These are phyloP conservation scores for Cephonodes hylas DNA, from an alignment of 2,888 invertebrate genomes.

Conservation along the genomic window DNA sequence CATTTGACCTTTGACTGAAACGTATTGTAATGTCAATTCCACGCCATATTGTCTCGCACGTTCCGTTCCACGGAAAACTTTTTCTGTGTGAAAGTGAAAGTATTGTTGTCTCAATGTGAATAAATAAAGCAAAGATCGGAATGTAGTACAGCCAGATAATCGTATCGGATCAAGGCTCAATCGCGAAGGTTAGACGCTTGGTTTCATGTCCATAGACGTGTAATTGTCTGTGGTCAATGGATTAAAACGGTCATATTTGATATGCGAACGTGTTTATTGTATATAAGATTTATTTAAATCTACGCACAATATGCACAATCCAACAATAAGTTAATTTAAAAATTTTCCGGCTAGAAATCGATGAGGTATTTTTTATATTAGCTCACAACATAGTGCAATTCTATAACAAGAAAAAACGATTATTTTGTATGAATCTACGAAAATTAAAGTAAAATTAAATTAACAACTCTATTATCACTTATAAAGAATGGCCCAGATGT, in stretches of 20 bases:
- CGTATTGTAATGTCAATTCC: neutral
- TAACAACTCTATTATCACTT: too few species aligned
- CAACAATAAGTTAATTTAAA: neutral
- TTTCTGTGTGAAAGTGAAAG: slow-evolving; percentile 33
- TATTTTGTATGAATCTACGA: too few species aligned
- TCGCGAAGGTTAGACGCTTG: slow-evolving; percentile 8
- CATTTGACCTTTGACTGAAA: too few species aligned
- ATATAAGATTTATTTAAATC: neutral
- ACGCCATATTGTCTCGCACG: slow-evolving; percentile 19
- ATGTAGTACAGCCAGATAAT: slow-evolving; percentile 21
- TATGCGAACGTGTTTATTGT: neutral
- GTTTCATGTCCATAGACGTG: neutral
- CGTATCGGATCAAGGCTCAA: slow-evolving; percentile 30
- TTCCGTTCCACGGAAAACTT: slow-evolving; percentile 30
- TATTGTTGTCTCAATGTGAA: slow-evolving; percentile 20
- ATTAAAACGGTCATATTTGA: neutral
- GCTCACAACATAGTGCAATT: too few species aligned
- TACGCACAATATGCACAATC: neutral
- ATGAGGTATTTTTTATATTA: too few species aligned
- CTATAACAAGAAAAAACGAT: too few species aligned
- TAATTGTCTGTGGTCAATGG: slow-evolving; percentile 12
- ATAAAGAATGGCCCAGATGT: too few species aligned
- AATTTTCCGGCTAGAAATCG: too few species aligned
- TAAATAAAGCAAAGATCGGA: slow-evolving; percentile 31
- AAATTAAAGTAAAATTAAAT: too few species aligned